phyloP scores from a whole-genome alignment of 2,113 vertebrate species.

The Seriola rivoliana region DNA sequence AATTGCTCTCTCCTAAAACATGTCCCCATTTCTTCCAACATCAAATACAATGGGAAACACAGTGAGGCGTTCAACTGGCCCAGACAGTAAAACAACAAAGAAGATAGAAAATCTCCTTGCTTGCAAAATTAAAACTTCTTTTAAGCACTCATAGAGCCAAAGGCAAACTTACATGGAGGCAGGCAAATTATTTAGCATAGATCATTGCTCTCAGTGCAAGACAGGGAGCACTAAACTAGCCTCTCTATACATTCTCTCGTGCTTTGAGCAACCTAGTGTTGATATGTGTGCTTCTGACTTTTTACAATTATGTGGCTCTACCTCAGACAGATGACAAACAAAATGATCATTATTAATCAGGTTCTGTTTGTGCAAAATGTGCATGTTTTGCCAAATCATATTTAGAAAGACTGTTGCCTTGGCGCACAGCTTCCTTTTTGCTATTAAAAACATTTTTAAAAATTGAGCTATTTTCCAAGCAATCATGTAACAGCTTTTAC shows the following conservation, averaged over 20 bases:
- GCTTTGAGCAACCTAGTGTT: background rate
- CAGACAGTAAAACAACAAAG: constrained; percentile 6
- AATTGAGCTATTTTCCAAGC: background rate
- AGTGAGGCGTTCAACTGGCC: background rate
- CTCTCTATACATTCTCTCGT: background rate
- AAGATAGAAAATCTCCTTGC: background rate
- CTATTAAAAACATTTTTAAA: background rate
- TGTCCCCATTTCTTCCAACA: constrained; percentile 27
- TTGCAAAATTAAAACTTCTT: background rate
- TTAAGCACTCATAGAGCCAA: background rate
- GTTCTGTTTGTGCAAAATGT: background rate
- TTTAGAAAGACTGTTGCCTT: background rate
- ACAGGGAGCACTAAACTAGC: background rate
- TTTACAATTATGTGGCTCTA: background rate
- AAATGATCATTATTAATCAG: constrained; percentile 10
- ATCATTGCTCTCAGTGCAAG: background rate
- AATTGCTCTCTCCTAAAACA: constrained; percentile 13
- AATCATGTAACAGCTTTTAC: background rate
- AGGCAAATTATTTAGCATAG: background rate
- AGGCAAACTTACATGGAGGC: background rate
- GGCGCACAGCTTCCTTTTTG: background rate
- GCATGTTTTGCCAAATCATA: background rate
- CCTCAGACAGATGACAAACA: background rate
- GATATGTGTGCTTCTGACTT: background rate
- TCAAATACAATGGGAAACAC: constrained; percentile 6